Percentiles rank a stretch among this genome's conserved stretches.
phyloP scores from a whole-genome alignment of 1,140 invertebrate species.

The Pristionchus pacificus region DNA sequence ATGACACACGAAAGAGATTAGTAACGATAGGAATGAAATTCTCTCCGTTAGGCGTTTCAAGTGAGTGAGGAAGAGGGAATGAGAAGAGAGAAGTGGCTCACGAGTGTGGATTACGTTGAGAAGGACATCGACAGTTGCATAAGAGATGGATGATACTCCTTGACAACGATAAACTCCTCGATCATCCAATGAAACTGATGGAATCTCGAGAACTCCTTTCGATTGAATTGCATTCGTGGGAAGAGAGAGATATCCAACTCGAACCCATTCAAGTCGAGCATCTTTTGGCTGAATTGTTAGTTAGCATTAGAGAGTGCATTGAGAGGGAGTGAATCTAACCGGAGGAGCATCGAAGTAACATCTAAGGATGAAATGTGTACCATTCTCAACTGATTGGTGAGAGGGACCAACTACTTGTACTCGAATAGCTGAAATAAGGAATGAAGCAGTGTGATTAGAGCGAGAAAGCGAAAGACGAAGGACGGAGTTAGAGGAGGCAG shows the following conservation, averaged over 20 bases:
- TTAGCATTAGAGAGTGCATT: slow-evolving; percentile 7
- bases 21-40: neutral
- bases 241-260: slow-evolving; percentile 40
- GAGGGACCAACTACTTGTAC: slow-evolving; percentile 52
- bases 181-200: slow-evolving; percentile 40
- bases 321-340: neutral
- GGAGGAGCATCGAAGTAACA: neutral
- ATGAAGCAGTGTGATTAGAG: too few species aligned
- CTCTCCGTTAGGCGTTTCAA: neutral
- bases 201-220: slow-evolving; percentile 42
- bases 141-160: slow-evolving; percentile 31
- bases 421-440: slow-evolving; percentile 33
- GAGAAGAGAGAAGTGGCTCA: too few species aligned
- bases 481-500: neutral
- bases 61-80: too few species aligned
- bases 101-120: slow-evolving; percentile 6
- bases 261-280: slow-evolving; percentile 46
- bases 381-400: slow-evolving; percentile 44
- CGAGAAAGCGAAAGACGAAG: slow-evolving; percentile 5
- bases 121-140: slow-evolving; percentile 50
- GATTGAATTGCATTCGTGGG: slow-evolving; percentile 37
- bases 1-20: neutral
- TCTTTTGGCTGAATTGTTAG: slow-evolving; percentile 42
- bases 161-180: slow-evolving; percentile 50
- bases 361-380: slow-evolving; percentile 1